Conservation (phyloP, 2,888 invertebrate species). For the Omphaloscelis lunosa region DNA sequence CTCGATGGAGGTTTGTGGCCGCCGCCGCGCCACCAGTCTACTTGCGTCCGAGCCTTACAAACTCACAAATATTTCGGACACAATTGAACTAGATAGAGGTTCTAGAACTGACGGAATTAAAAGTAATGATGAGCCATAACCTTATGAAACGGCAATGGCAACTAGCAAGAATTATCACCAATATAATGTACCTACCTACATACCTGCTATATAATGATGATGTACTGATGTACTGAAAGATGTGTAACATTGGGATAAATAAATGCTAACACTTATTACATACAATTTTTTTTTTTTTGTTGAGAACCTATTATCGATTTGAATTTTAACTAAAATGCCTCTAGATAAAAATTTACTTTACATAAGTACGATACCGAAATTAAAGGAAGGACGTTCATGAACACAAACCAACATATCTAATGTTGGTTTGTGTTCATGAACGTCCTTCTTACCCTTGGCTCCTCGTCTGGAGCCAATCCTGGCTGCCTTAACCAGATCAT, state of each 20-base stretch:
- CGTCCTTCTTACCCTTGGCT: too few relatives aligned
- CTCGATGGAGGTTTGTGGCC: slow-evolving; percentile 4
- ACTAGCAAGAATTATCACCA: not conserved
- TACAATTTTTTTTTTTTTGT: not conserved
- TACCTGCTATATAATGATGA: not conserved
- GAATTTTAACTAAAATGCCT: not conserved
- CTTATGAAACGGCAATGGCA: not conserved
- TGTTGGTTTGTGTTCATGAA: too few relatives aligned
- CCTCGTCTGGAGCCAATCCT: too few relatives aligned
- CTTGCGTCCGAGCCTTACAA: not conserved
- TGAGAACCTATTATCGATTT: not conserved
- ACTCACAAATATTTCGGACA: not conserved
- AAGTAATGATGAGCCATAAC: not conserved
- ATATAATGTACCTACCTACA: not conserved
- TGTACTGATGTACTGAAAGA: not conserved
- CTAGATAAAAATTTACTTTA: not conserved
- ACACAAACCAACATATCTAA: too few relatives aligned
- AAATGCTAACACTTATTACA: not conserved
- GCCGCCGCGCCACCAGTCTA: not conserved
- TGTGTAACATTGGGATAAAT: not conserved
- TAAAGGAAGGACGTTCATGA: too few relatives aligned
- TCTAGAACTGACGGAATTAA: not conserved
- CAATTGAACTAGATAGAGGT: not conserved
- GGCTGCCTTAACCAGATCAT: too few relatives aligned
- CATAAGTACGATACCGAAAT: not conserved